A percentile compares a stretch with the other conserved stretches of the same genome.
Conservation (phyloP, 2,888 invertebrate genomes). For the Drosophila mimetica region DNA sequence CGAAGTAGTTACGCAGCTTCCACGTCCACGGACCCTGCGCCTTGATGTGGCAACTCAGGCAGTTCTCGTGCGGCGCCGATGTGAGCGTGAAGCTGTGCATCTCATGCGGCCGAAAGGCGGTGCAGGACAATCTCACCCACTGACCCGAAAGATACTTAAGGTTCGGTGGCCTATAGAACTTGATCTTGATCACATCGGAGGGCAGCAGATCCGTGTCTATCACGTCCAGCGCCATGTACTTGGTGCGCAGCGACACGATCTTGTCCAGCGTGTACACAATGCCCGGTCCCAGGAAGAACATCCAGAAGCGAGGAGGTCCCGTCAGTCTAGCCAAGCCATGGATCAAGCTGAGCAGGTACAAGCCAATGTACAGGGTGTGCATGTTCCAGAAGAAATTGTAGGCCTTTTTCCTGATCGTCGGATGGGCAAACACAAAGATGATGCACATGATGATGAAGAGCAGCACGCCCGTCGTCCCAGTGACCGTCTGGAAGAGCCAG, state of each 20-base stretch:
- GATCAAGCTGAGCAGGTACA: conserved; percentile 93
- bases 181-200: conserved; percentile 96
- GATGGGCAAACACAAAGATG: conserved; percentile 98
- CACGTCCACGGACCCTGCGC: conserved; percentile 97
- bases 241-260: conserved; percentile 95
- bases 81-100: conserved; percentile 98
- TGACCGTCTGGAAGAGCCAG: conserved; percentile 97
- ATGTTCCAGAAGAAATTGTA: conserved; percentile 98
- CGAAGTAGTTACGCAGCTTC: conserved; percentile 97
- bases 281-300: conserved; percentile 96
- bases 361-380: conserved; percentile 93
- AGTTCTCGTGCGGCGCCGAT: conserved; percentile 98
- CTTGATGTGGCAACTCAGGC: conserved; percentile 97
- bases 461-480: conserved; percentile 94
- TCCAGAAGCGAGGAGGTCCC: conserved; percentile 96
- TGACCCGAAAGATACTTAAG: conserved; percentile 97
- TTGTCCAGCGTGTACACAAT: conserved; percentile 95
- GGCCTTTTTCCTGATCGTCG: conserved; percentile 94
- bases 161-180: conserved; percentile 97
- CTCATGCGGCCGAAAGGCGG: conserved; percentile 94
- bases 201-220: conserved; percentile 96
- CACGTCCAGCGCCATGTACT: conserved; percentile 96
- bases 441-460: conserved; percentile 96
- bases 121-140: conserved; percentile 96
- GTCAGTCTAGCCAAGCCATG: conserved; percentile 96